Evolutionary conservation across 2,888 invertebrate species (phyloP), one percentile per base, ranked within the genome.

Genomic region (Ochropacha duplaris): DNA sequence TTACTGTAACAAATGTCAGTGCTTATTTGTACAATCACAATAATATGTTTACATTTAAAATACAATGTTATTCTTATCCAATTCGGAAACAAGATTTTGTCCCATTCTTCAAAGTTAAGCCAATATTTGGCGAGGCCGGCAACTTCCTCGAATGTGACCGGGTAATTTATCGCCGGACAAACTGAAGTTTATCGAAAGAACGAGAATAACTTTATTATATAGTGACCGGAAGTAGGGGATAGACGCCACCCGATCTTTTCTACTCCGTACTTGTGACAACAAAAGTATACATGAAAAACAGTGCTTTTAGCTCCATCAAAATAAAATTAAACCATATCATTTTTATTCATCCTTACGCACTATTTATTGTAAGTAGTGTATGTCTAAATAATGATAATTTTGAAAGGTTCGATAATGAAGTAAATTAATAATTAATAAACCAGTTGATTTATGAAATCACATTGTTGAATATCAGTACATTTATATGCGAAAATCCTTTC

Each of bases 141-240:
- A 72, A 81, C 81, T 83, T 85, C 84, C 85, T 86, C 81, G 82
- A 84, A 76, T 78, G 84, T 84, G 88, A 81, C 82, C 87, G 82
- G 85, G 87, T 92, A 92, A 92, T 92, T 92, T 92, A 93, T 92
- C 75, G 90, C 81, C 84, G 86, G 85, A 83, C 87, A 91, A 90
- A 92, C 87, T 90, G 86, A 87, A 92, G 88, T 93, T 91, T 92
- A 92, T 92, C 93, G 92, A 90, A 92, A 90, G 90, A 87, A 88
- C 83, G 89, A 79, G 89, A 92, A 92, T 92, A 91, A 93, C 91
- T 92, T 92, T 93, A 92, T 93, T 93, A 93, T 88, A 88, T 88
- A 90, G 85, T 91, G 90, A 92, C 90, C 92, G 92, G 92, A 92
- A 84, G 80, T 79, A 68, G 81, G 79, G 81, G 79, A 79, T 73